phyloP scores from a whole-genome alignment of 23 tunicate genomes.

The Ciona savignyi region DNA sequence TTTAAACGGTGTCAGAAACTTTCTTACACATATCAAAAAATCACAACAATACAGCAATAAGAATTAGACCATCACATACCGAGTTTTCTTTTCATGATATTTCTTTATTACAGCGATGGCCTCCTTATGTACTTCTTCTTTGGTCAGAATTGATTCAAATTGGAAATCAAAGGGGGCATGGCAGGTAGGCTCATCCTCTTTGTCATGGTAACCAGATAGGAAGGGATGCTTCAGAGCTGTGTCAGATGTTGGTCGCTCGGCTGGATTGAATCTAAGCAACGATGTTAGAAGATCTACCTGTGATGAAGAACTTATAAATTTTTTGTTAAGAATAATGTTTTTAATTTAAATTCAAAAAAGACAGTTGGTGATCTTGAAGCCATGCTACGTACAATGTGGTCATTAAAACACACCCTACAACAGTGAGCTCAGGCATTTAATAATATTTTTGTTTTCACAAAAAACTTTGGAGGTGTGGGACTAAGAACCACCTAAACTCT shows the following conservation, averaged over 20 bases:
- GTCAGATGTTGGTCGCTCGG: constrained; percentile 45
- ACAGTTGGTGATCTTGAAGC: too few species aligned
- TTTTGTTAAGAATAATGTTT: too few species aligned
- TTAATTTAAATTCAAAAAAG: too few species aligned
- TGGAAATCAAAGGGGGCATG: constrained; percentile 78
- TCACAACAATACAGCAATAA: background rate
- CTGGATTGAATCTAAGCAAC: constrained; percentile 78
- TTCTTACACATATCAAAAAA: too few species aligned
- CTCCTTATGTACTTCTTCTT: constrained; percentile 50
- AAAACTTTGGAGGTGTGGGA: too few species aligned
- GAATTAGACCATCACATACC: constrained; percentile 18
- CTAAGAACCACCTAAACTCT: too few species aligned
- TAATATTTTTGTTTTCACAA: too few species aligned
- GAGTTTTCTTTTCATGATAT: constrained; percentile 58
- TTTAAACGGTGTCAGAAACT: background rate
- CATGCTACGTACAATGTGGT: too few species aligned
- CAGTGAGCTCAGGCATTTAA: too few species aligned
- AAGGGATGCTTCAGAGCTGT: constrained; percentile 41
- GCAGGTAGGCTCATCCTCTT: constrained; percentile 80
- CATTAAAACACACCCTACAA: too few species aligned
- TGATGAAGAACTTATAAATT: background rate
- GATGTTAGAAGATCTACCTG: constrained; percentile 54
- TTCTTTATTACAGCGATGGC: constrained; percentile 25
- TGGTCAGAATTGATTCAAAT: constrained; percentile 77
- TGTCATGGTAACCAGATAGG: constrained; percentile 72